Evolutionary conservation across 2,113 vertebrate genomes (phyloP), one percentile per base, ranked within the genome.

Genomic region (Hippocampus abdominalis): DNA sequence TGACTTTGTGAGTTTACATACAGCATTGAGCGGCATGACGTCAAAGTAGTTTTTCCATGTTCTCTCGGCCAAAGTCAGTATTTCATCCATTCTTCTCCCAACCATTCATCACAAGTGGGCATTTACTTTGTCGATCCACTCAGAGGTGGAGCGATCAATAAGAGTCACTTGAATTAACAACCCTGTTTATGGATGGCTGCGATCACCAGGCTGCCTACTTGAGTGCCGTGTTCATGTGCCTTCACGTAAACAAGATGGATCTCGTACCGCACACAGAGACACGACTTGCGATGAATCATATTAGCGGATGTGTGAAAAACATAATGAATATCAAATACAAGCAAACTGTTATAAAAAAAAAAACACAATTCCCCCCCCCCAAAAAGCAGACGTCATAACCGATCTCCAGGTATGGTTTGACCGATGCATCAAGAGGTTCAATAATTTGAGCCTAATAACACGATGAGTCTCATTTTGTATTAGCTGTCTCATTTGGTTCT

Each of bases 111-210:
- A 36, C 18, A 6, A 12, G 48, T n/a, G 20, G 29, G 65, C 29
- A 36, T 66, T 66, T 53, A 48, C 48, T 42, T 27, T 27, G 25
- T 39, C 15, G 21, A 46, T 4, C 67, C 48, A 63, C 53, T 56
- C 40, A 29, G 59, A 57, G 3, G 2, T 16, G 48, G 29, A 29
- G 51, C 67, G n/a, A 68, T 72, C 53, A 65, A 65, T 72, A 60
- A 27, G 46, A 18, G 46, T 49, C 23, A 29, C 20, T 57, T 64
- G 44, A 44, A 44, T 53, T 53, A 44, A 72, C 16, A 64, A 23
- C 12, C 18, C 2, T 21, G 51, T 74, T 64, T 49, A 74, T 57
- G 51, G 40, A 57, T 25, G 57, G 39, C 40, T 42, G 56, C 36
- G 18, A 46, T 7, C 54, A 66, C 21, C 42, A 66, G 3, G 51